A percentile compares a stretch with the other conserved stretches of the same genome.
These are phyloP conservation scores for Plodia interpunctella DNA, from an alignment of 1,140 invertebrate genomes.

Conservation along the genomic window DNA sequence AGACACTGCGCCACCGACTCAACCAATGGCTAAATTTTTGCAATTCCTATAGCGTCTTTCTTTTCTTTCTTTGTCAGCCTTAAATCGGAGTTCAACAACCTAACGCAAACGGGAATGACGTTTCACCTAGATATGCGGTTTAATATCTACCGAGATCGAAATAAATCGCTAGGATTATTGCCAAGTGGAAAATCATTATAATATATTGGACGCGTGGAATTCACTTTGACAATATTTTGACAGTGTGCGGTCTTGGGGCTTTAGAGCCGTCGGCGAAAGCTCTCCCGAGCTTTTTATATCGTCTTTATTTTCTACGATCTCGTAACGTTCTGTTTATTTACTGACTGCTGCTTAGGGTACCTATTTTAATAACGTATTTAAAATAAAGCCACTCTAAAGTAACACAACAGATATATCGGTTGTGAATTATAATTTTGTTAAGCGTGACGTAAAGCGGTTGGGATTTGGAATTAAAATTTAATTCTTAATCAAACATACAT, in stretches of 20 bases:
- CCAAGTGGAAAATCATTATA: constrained; percentile 72
- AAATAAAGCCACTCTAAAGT: constrained; percentile 15
- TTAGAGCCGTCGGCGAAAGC: constrained; percentile 42
- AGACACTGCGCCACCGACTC: constrained; percentile 39
- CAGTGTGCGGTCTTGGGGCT: constrained; percentile 61
- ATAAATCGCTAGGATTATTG: constrained; percentile 75
- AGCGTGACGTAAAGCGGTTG: not conserved
- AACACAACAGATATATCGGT: not conserved
- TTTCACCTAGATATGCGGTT: constrained; percentile 64
- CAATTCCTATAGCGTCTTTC: constrained; percentile 25
- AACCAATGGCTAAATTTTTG: constrained; percentile 25
- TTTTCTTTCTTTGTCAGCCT: constrained; percentile 40
- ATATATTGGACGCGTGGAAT: constrained; percentile 72
- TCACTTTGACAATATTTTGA: constrained; percentile 76
- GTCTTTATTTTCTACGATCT: constrained; percentile 42
- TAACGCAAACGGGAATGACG: constrained; percentile 43
- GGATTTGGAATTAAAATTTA: not conserved
- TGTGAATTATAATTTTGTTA: constrained; percentile 1
- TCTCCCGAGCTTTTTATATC: constrained; percentile 38
- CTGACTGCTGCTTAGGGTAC: constrained; percentile 39
- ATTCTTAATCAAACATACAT: no score
- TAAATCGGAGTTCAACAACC: constrained; percentile 70
- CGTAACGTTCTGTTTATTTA: constrained; percentile 31
- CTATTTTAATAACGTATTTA: constrained; percentile 47
- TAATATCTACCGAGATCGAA: constrained; percentile 69